A percentile compares a stretch with the other conserved stretches of the same genome.
Evolutionary conservation across 2,113 vertebrate genomes (phyloP).

Genomic region (Paracanthobrama guichenoti): DNA sequence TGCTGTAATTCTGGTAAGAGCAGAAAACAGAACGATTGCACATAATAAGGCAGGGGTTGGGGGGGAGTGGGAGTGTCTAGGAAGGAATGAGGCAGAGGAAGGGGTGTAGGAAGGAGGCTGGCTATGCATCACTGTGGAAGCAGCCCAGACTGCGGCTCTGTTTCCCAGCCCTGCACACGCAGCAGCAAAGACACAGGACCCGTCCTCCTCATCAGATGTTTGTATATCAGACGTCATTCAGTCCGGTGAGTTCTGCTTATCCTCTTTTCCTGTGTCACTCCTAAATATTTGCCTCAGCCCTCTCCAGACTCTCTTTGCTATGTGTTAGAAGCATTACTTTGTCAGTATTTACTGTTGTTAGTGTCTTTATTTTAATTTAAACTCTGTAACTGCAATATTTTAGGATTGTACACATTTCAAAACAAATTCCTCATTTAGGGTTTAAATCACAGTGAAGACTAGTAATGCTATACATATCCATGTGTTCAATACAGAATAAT

Average conservation of each 20-base stretch:
- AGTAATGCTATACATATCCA: neutral
- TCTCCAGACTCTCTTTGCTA: slow-evolving; percentile 18
- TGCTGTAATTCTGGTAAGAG: neutral
- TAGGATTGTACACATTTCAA: neutral
- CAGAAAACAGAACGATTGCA: neutral
- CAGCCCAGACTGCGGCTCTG: slow-evolving; percentile 57
- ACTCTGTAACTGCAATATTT: neutral
- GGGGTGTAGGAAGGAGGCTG: slow-evolving; percentile 38
- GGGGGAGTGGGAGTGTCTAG: slow-evolving; percentile 40
- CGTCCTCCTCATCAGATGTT: slow-evolving; percentile 39
- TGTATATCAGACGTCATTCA: neutral
- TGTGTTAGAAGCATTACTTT: slow-evolving; percentile 17
- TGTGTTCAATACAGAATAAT: neutral
- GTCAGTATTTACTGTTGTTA: slow-evolving; percentile 45
- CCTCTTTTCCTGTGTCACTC: slow-evolving; percentile 6
- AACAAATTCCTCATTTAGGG: neutral
- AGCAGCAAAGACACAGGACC: slow-evolving; percentile 25
- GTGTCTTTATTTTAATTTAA: slow-evolving; percentile 1
- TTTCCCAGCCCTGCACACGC: slow-evolving; percentile 51
- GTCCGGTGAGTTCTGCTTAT: slow-evolving; percentile 61
- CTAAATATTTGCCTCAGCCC: neutral
- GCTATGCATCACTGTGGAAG: slow-evolving; percentile 53
- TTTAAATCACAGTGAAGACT: neutral
- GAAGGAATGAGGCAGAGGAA: slow-evolving; percentile 47
- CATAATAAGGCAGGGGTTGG: neutral